These are phyloP conservation scores for Ramphastos sulfuratus DNA, from an alignment of 2,113 vertebrate genomes.

Conservation along the genomic window DNA sequence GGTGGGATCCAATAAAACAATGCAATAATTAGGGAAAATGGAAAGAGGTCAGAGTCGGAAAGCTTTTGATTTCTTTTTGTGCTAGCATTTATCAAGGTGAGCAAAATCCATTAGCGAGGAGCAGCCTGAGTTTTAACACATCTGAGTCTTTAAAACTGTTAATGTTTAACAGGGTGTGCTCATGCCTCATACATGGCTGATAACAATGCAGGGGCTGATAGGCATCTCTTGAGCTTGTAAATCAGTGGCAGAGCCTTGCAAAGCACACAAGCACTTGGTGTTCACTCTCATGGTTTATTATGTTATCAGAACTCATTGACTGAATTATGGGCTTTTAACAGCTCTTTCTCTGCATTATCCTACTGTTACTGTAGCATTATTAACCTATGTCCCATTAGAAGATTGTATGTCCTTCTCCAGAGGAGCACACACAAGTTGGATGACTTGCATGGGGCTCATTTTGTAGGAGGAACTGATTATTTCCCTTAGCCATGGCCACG, in stretches of 20 bases:
- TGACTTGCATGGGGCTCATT: neutral
- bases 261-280: neutral
- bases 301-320: constrained; percentile 50
- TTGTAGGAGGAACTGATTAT: neutral
- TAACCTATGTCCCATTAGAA: constrained; percentile 15
- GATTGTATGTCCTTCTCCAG: neutral
- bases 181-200: neutral
- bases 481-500: neutral
- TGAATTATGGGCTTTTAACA: constrained; percentile 59
- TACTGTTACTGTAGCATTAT: neutral
- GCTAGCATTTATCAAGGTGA: constrained; percentile 39
- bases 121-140: constrained; percentile 54
- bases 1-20: constrained; percentile 10
- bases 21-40: neutral
- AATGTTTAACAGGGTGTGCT: constrained; percentile 65
- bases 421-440: neutral
- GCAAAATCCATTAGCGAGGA: constrained; percentile 45
- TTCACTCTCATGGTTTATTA: constrained; percentile 52
- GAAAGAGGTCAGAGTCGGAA: constrained; percentile 3
- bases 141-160: constrained; percentile 55
- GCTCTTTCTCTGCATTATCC: constrained; percentile 28
- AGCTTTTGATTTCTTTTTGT: constrained; percentile 31
- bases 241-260: constrained; percentile 38
- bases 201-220: constrained; percentile 34
- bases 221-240: constrained; percentile 49